Percentiles rank a stretch among this genome's conserved stretches.
Evolutionary conservation across 2,113 vertebrate genomes (phyloP).

Genomic region (Nothoprocta pentlandii): DNA sequence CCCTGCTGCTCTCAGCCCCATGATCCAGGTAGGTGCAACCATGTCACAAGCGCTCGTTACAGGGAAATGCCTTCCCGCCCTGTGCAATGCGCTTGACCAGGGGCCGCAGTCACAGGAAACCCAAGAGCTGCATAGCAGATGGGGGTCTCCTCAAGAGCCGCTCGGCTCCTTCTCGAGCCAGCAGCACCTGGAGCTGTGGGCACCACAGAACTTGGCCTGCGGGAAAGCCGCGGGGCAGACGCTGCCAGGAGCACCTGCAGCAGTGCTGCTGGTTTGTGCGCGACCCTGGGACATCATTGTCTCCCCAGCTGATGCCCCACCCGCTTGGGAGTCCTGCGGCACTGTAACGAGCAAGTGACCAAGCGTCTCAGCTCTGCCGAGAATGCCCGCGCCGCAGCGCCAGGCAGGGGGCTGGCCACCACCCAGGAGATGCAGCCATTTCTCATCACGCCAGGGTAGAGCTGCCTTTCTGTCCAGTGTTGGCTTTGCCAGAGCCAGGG

Average conservation of each 20-base stretch:
- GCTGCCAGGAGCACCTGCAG: not conserved
- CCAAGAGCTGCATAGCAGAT: not conserved
- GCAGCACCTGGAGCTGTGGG: not conserved
- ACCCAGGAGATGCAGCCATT: not conserved
- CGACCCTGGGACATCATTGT: not conserved
- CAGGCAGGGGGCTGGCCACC: not conserved
- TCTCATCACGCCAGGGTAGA: not conserved
- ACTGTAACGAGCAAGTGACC: too few relatives aligned
- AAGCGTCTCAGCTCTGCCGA: accelerated
- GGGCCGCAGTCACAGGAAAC: not conserved
- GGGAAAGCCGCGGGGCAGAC: not conserved
- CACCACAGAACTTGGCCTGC: not conserved
- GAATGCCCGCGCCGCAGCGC: not conserved
- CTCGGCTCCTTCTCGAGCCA: accelerated
- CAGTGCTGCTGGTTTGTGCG: accelerated
- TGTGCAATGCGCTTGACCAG: too few relatives aligned
- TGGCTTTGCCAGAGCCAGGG: not conserved
- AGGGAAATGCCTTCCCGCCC: accelerated
- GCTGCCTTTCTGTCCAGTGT: not conserved
- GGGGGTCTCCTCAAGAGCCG: not conserved
- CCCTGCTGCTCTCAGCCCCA: not conserved
- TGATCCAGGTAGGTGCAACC: too few relatives aligned
- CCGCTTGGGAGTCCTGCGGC: accelerated
- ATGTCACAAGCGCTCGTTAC: not conserved
- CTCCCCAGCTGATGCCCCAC: too few relatives aligned